Evolutionary conservation across 2,113 vertebrate species (phyloP), one percentile per base, ranked within the genome.

Genomic region (Pteropus alecto): DNA sequence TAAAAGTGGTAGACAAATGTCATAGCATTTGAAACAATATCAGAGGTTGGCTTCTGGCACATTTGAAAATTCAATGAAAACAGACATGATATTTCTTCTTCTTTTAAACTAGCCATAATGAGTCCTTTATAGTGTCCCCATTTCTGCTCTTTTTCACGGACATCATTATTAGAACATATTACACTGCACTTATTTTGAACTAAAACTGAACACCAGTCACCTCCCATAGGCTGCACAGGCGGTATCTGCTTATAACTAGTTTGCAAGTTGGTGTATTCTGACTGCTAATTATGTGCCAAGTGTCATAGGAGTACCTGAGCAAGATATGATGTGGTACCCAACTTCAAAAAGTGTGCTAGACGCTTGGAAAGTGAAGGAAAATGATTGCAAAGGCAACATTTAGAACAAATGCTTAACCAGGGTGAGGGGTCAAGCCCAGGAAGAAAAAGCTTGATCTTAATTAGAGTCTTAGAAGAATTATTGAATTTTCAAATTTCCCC

Each of bases 1-100:
- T 56, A 60, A 90, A 92, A 88, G 35, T 81, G 33, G 67, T 90
- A 91, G 35, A 78, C 28, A 91, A 88, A 70, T 89, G 51, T 33
- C 86, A 92, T 1, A 91, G 48, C 22, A 88, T 93, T 93, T 56
- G 41, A 90, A 95, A 78, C 33, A 91, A 33, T 71, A 26, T 68
- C 28, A 88, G 46, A 84, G 58, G 16, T 26, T 65, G 79, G 41
- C 30, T 41, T 71, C 56, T 93, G 87, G 28, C 46, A 87, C 65
- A 85, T 85, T 60, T 58, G 60, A 76, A 91, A 19, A 61, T 22
- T 54, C 28, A 58, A 0, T 71, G 67, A 67, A 94, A 88, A 71
- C 2, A 81, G 63, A 76, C 35, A 35, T 28, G 19, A 10, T 84
- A 26, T 67, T 93, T 73, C 8, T 91, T 73, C 8, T 91, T 51